Base-by-base conservation (phyloP, 1,140 invertebrate genomes). In the Drosophila kurseongensis region DNA sequence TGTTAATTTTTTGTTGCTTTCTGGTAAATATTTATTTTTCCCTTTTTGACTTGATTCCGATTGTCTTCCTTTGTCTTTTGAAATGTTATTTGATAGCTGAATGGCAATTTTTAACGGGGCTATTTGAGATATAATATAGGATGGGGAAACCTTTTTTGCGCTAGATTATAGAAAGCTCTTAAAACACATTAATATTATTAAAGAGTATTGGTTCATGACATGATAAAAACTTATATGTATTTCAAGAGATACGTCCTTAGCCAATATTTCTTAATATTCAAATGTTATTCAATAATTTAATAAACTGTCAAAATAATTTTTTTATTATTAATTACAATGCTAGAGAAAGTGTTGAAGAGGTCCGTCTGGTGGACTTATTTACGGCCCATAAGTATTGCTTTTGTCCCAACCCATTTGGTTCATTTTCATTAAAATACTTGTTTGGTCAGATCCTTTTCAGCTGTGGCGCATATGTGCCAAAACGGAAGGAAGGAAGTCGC, bases 11-110 rank as follows among this genome's bases (percentile, higher is more conserved):
- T 23, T 58, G 29, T 36, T 56, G 18, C 57, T 65, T 47, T 74
- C 47, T 73, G 58, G 48, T 36, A 67, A 81, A 81, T 66, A 81
- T 77, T 84, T 80, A 48, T 51, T 55, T 51, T 84, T 67, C 45
- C 42, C 36, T 36, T 71, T 77, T 77, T 48, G 48, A 62, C 54
- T 65, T 59, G 23, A 47, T 47, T 62, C 41, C 45, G 45, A 7
- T 48, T 38, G 47, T n/a, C 41, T 18, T 14, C 35, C 27, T 71
- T 69, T 72, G 44, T 72, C 44, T 50, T 41, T 32, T 51, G n/a
- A 4, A 23, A 44, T 72, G 32, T 75, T 40, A 52, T 35, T 35
- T 56, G 63, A 56, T 71, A 18, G 41, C 18, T 13, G n/a, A 65
- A 47, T 47, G 27, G 27, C 7, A 36, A 27, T 57, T 29, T 65